Conservation (phyloP, 2,113 vertebrate species). For the Corydoras sp. region DNA sequence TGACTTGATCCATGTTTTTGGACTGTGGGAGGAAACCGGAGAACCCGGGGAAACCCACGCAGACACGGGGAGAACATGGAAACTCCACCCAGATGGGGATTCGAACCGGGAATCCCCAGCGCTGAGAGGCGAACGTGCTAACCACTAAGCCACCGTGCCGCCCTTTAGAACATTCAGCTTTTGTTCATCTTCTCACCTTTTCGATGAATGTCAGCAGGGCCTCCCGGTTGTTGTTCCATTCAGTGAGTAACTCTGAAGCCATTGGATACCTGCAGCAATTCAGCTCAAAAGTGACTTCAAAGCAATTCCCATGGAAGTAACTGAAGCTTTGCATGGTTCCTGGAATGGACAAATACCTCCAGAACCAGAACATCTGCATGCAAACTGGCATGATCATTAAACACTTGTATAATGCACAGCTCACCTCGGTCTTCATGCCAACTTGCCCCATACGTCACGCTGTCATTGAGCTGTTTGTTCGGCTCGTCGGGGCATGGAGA, state of each 20-base stretch:
- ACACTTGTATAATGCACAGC: too few relatives aligned
- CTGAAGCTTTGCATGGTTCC: constrained; percentile 97
- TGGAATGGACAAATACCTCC: constrained; percentile 40
- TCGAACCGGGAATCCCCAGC: too few relatives aligned
- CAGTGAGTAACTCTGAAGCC: constrained; percentile 59
- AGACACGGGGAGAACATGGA: too few relatives aligned
- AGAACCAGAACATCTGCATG: too few relatives aligned
- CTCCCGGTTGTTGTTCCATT: constrained; percentile 88
- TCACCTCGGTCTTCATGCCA: constrained; percentile 40
- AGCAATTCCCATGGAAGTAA: constrained; percentile 85
- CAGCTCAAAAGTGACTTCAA: constrained; percentile 89
- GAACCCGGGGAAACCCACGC: too few relatives aligned
- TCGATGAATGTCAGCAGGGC: constrained; percentile 86
- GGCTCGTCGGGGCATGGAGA: constrained; percentile 72
- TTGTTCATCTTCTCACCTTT: constrained; percentile 57
- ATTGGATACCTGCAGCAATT: constrained; percentile 91
- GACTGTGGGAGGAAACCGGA: too few relatives aligned
- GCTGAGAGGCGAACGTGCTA: too few relatives aligned
- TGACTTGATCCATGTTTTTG: too few relatives aligned
- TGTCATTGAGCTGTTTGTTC: constrained; percentile 73
- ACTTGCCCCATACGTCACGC: constrained; percentile 66
- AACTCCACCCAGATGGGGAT: too few relatives aligned
- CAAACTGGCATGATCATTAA: too few relatives aligned
- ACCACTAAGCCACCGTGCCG: too few relatives aligned
- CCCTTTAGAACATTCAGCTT: not conserved